Evolutionary conservation across 2,113 vertebrate species (phyloP).

Genomic region (Excalfactoria chinensis): DNA sequence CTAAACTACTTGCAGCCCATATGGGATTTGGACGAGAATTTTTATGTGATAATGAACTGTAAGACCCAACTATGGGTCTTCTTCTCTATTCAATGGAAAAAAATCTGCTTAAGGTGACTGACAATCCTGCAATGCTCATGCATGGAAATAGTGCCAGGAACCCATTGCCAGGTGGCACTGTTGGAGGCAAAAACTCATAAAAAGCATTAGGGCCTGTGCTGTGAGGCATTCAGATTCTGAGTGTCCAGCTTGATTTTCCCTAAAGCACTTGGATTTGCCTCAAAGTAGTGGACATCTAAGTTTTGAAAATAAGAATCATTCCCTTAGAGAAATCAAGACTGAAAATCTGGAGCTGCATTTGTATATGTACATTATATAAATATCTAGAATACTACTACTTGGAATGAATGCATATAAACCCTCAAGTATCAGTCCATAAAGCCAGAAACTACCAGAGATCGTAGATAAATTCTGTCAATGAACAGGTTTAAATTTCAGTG

Average conservation of each 20-base stretch:
- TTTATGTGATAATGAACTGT: not conserved
- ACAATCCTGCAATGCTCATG: not conserved
- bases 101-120: not conserved
- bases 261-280: not conserved
- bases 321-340: not conserved
- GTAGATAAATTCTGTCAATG: conserved; percentile 19
- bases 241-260: not conserved
- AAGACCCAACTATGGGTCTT: not conserved
- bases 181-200: not conserved
- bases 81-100: not conserved
- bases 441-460: conserved; percentile 29
- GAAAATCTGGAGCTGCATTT: not conserved
- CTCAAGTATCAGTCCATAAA: conserved; percentile 32
- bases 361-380: not conserved
- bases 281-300: not conserved
- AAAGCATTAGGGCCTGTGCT: not conserved
- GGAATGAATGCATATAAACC: conserved; percentile 6
- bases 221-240: not conserved
- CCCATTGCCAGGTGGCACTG: not conserved
- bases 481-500: conserved; percentile 42
- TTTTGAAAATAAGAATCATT: conserved; percentile 20
- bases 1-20: not conserved
- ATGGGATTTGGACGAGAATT: not conserved
- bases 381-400: not conserved
- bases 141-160: not conserved